Conservation (phyloP, 1,140 invertebrate genomes). For the Camponotus floridanus region DNA sequence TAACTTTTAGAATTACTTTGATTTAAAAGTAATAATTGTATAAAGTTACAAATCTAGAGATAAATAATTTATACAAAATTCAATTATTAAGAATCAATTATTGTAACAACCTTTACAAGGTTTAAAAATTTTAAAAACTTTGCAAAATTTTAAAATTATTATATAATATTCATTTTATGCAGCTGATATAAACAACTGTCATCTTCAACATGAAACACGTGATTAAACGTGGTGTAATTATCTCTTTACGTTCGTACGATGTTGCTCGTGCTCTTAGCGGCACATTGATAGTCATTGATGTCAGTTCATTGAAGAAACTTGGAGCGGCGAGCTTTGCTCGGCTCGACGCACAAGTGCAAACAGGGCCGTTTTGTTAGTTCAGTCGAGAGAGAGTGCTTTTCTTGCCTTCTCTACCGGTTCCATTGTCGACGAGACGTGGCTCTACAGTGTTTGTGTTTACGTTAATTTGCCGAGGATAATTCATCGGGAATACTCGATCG, state of each 20-base stretch:
- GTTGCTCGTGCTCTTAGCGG: slow-evolving; percentile 27
- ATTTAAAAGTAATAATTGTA: slow-evolving; percentile 22
- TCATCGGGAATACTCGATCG: slow-evolving; percentile 55
- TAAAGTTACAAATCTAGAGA: neutral
- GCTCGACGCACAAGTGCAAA: slow-evolving; percentile 56
- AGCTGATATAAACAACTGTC: neutral
- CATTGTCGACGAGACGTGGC: slow-evolving; percentile 53
- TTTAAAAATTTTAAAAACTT: neutral
- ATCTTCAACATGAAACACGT: neutral
- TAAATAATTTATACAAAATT: neutral
- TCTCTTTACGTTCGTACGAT: slow-evolving; percentile 49
- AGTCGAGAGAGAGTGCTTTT: slow-evolving; percentile 64
- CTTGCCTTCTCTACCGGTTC: slow-evolving; percentile 47
- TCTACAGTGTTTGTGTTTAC: slow-evolving; percentile 62
- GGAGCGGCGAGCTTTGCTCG: slow-evolving; percentile 53
- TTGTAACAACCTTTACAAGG: neutral
- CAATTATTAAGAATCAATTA: neutral
- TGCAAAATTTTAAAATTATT: neutral
- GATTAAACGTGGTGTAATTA: slow-evolving; percentile 42
- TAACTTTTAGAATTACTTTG: neutral
- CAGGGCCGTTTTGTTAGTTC: slow-evolving; percentile 60
- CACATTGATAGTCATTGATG: slow-evolving; percentile 61
- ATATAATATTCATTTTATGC: neutral
- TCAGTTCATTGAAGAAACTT: slow-evolving; percentile 57
- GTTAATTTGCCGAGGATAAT: slow-evolving; percentile 65